phyloP scores from a whole-genome alignment of 1,140 invertebrate genomes.

The Callitettix versicolor region DNA sequence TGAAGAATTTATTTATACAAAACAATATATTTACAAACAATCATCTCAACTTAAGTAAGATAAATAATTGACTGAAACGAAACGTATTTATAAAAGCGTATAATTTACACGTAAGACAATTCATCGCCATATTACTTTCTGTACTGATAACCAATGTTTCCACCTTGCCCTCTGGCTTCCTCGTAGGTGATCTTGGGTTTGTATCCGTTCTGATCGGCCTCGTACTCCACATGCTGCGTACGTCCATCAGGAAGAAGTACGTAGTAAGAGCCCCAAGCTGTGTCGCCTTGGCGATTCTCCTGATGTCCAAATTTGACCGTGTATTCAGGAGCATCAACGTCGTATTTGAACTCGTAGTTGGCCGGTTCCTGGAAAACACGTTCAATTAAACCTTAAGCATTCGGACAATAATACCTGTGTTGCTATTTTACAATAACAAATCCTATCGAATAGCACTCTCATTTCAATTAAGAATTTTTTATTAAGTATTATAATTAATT shows the following conservation, averaged over 20 bases:
- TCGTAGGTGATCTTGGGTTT: conserved; percentile 65
- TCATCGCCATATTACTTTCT: not conserved
- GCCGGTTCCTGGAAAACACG: conserved; percentile 58
- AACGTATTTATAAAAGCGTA: too few relatives aligned
- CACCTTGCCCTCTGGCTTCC: conserved; percentile 6
- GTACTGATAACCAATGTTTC: conserved; percentile 28
- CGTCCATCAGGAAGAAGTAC: conserved; percentile 75
- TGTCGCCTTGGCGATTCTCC: conserved; percentile 67
- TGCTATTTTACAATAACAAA: too few relatives aligned
- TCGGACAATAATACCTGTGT: too few relatives aligned
- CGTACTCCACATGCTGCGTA: conserved; percentile 73
- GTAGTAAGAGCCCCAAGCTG: conserved; percentile 69
- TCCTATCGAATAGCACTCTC: too few relatives aligned
- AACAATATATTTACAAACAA: too few relatives aligned
- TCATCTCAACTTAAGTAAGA: too few relatives aligned
- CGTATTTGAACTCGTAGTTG: conserved; percentile 75
- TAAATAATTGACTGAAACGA: too few relatives aligned
- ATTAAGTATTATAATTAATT: too few relatives aligned
- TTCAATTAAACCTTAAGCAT: too few relatives aligned
- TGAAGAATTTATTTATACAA: too few relatives aligned
- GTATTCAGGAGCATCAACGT: conserved; percentile 65
- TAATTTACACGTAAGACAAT: too few relatives aligned
- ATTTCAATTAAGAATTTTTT: too few relatives aligned
- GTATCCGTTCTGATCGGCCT: conserved; percentile 68
- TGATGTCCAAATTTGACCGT: conserved; percentile 69